Conservation (phyloP, 2,888 invertebrate species). For the Hirtodrosophila confusa region DNA sequence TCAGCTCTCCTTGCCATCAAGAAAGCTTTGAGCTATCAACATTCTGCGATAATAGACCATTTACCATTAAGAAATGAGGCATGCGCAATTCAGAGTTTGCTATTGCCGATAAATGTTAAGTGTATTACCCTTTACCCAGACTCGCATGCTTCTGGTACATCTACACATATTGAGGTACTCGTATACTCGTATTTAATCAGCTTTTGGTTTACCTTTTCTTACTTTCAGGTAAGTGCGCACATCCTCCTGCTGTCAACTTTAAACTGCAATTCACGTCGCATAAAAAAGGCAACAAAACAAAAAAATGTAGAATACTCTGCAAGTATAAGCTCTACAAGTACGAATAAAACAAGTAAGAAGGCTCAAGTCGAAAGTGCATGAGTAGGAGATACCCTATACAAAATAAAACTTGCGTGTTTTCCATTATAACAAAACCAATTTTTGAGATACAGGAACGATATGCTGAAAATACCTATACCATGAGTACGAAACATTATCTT, state of each 20-base stretch:
- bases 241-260: constrained; percentile 64
- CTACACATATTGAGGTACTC: not conserved
- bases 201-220: constrained; percentile 56
- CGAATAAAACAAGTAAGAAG: constrained; percentile 20
- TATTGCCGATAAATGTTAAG: constrained; percentile 66
- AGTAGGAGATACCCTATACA: too few relatives aligned
- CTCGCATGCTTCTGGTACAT: constrained; percentile 5
- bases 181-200: constrained; percentile 65
- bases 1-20: constrained; percentile 17
- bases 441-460: too few relatives aligned
- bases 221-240: constrained; percentile 71
- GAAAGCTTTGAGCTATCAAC: constrained; percentile 41
- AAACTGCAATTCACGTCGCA: constrained; percentile 63
- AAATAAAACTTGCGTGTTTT: too few relatives aligned
- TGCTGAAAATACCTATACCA: too few relatives aligned
- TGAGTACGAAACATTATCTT: too few relatives aligned
- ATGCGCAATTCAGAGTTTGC: constrained; percentile 50
- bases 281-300: constrained; percentile 18
- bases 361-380: too few relatives aligned
- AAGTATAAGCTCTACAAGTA: constrained; percentile 49
- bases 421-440: too few relatives aligned
- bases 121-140: constrained; percentile 43
- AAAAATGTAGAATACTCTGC: constrained; percentile 20
- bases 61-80: constrained; percentile 61
- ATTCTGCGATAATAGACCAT: constrained; percentile 54